Evolutionary conservation across 2,113 vertebrate species (phyloP).

Genomic region (Nanorana parkeri): DNA sequence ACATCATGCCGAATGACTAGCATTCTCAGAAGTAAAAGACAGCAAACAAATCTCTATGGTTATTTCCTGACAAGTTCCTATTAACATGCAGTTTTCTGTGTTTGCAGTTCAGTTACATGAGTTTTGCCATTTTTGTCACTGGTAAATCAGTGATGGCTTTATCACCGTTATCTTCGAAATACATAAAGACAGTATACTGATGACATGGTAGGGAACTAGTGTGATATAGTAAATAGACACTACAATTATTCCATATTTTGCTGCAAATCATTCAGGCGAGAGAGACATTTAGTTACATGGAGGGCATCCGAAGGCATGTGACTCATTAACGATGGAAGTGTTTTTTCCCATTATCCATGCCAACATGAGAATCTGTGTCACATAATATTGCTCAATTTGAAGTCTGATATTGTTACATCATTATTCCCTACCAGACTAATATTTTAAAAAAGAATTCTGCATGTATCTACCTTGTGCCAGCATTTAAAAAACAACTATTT

Average conservation of each 20-base stretch:
- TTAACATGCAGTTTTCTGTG: too few species aligned
- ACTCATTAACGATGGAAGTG: constrained; percentile 6
- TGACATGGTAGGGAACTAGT: background rate
- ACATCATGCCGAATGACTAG: too few species aligned
- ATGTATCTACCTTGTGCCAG: background rate
- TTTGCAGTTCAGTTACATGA: too few species aligned
- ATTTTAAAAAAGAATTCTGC: background rate
- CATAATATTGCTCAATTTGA: constrained; percentile 23
- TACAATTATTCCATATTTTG: constrained; percentile 5
- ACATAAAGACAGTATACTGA: too few species aligned
- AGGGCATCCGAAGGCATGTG: background rate
- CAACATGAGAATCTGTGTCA: constrained; percentile 23
- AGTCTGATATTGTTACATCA: constrained; percentile 24
- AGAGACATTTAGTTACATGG: constrained; percentile 18
- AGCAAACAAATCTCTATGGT: too few species aligned
- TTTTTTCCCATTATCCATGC: background rate
- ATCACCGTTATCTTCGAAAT: too few species aligned
- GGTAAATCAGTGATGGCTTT: too few species aligned
- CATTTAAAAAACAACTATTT: background rate
- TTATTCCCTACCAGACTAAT: background rate
- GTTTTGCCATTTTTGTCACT: too few species aligned
- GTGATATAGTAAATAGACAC: constrained; percentile 9
- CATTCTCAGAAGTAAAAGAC: too few species aligned
- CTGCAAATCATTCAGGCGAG: constrained; percentile 6
- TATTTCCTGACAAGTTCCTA: too few species aligned